Evolutionary conservation across 2,113 vertebrate species (phyloP).

Genomic region (Malurus alboscapulatus): DNA sequence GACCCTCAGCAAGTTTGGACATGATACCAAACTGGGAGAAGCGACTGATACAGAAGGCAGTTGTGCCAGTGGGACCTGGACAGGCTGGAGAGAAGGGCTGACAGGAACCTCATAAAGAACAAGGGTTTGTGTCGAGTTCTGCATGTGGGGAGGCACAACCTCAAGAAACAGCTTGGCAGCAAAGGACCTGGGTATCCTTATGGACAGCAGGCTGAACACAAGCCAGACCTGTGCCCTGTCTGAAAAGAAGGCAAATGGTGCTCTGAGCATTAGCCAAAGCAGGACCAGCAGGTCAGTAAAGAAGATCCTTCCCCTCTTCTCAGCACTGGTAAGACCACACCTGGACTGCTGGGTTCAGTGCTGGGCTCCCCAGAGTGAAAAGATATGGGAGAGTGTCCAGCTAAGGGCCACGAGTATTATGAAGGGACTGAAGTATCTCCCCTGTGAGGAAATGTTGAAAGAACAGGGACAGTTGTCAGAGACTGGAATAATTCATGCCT

Average conservation of each 20-base stretch:
- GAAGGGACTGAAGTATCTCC: not conserved
- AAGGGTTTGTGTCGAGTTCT: not conserved
- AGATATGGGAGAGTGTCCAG: not conserved
- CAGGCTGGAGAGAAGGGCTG: not conserved
- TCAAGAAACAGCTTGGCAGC: not conserved
- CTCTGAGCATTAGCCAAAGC: not conserved
- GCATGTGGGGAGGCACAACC: not conserved
- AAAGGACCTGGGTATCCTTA: fast-evolving
- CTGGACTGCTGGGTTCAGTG: not conserved
- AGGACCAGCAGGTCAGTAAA: not conserved
- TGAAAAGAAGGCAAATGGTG: not conserved
- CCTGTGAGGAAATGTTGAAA: not conserved
- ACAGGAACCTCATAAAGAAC: not conserved
- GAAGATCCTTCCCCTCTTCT: not conserved
- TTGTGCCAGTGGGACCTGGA: not conserved
- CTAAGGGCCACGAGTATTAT: fast-evolving
- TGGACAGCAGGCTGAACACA: not conserved
- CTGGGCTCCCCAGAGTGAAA: not conserved
- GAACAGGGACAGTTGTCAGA: not conserved
- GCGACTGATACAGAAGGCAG: not conserved
- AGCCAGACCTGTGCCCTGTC: fast-evolving
- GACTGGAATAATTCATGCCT: no score
- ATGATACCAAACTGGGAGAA: not conserved
- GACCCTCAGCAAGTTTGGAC: not conserved
- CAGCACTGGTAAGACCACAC: not conserved